Conservation (phyloP, 2,888 invertebrate genomes). For the Germaria angustata region DNA sequence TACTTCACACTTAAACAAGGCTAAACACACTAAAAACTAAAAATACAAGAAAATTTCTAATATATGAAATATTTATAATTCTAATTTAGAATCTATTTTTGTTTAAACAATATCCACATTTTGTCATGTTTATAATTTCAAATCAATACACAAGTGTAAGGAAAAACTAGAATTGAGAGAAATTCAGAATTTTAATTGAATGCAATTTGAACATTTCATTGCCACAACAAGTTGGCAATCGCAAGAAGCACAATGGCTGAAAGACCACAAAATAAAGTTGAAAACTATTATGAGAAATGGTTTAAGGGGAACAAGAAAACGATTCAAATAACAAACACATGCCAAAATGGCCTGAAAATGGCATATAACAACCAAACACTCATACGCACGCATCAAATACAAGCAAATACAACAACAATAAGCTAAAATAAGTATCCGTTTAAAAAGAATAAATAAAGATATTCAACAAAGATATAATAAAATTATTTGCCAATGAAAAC, state of each 20-base stretch:
- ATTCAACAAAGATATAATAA: constrained; percentile 15
- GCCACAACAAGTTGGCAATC: constrained; percentile 27
- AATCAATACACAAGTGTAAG: neutral
- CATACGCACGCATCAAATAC: neutral
- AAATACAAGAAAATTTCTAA: too few species aligned
- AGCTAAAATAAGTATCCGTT: constrained; percentile 57
- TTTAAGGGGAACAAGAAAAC: constrained; percentile 2
- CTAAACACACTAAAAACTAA: too few species aligned
- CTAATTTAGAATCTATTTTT: too few species aligned
- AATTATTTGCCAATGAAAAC: constrained; percentile 36
- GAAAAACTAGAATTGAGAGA: neutral
- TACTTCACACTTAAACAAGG: neutral
- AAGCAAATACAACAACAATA: neutral
- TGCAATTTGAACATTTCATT: constrained; percentile 44
- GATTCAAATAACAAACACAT: constrained; percentile 40
- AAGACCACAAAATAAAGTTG: constrained; percentile 6
- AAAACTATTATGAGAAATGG: neutral
- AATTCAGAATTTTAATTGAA: constrained; percentile 56
- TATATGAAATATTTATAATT: too few species aligned
- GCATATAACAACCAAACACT: neutral
- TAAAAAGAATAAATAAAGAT: neutral
- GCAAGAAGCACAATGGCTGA: neutral
- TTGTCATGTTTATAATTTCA: too few species aligned
- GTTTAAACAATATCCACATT: too few species aligned
- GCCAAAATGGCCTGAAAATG: constrained; percentile 37